Percentiles rank a stretch among this genome's conserved stretches.
phyloP scores from a whole-genome alignment of 2,888 invertebrate species.

The Trissonchulus latispiculum region DNA sequence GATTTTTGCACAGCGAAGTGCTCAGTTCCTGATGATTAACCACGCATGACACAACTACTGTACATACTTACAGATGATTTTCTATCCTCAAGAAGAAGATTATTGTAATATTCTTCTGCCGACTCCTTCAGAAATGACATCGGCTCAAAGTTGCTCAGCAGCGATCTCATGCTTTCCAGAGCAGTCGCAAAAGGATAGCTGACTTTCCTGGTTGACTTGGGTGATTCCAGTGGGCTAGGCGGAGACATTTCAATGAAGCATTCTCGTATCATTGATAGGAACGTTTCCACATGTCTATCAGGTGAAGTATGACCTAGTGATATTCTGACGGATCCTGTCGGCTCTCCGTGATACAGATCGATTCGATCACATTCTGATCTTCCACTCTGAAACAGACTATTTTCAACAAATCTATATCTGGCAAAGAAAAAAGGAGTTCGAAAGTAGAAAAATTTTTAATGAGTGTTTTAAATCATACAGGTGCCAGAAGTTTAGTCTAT shows the following conservation, averaged over 20 bases:
- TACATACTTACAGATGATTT: too few species aligned
- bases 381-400: slow-evolving; percentile 56
- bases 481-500: too few species aligned
- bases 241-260: slow-evolving; percentile 54
- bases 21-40: too few species aligned
- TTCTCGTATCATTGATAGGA: slow-evolving; percentile 62
- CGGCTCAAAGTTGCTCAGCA: not conserved
- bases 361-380: slow-evolving; percentile 81
- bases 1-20: too few species aligned
- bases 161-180: not conserved
- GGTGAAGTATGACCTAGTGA: slow-evolving; percentile 87
- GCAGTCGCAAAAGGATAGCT: not conserved
- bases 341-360: slow-evolving; percentile 70
- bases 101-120: not conserved
- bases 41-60: too few species aligned
- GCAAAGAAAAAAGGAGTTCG: not conserved
- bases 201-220: not conserved
- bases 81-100: too few species aligned
- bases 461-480: too few species aligned
- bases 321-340: slow-evolving; percentile 80
- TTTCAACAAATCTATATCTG: too few species aligned
- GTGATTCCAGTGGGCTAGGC: slow-evolving; percentile 36
- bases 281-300: slow-evolving; percentile 58
- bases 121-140: not conserved
- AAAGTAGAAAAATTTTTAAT: too few species aligned